phyloP scores from a whole-genome alignment of 2,797 vertebrate genomes.

The Cygnus olor region DNA sequence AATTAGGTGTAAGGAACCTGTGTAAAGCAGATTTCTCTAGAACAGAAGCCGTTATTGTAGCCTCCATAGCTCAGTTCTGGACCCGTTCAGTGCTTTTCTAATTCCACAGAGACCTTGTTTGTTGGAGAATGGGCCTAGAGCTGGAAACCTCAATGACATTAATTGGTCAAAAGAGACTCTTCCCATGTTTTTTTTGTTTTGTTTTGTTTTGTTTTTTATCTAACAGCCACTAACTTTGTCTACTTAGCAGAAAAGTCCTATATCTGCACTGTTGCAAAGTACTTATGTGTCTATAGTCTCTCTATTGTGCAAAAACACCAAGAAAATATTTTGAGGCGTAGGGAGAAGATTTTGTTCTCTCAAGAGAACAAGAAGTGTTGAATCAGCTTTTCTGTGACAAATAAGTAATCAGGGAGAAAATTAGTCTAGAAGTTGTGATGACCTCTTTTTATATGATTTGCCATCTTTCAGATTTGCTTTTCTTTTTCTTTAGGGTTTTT shows the following conservation, averaged over 20 bases:
- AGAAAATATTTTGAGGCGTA: background rate
- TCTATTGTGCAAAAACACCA: background rate
- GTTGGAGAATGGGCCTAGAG: background rate
- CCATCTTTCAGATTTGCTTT: conserved; percentile 23
- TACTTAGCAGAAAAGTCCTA: background rate
- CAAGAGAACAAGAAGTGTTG: background rate
- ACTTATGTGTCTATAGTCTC: background rate
- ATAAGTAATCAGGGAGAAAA: background rate
- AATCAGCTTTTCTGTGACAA: background rate
- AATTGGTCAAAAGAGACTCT: background rate
- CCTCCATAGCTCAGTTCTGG: background rate
- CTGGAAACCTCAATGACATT: background rate
- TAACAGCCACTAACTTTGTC: background rate
- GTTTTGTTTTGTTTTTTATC: background rate
- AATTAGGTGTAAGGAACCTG: background rate
- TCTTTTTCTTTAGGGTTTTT: conserved; percentile 86
- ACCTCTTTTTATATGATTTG: background rate
- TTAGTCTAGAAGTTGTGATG: background rate
- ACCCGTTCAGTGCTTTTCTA: background rate
- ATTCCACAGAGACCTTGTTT: background rate
- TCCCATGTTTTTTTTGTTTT: background rate
- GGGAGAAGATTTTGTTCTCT: background rate
- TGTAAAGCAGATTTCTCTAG: background rate
- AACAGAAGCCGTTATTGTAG: background rate
- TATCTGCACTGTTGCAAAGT: background rate